phyloP scores from a whole-genome alignment of 92 coral and sea anemone genomes.

The Parazoanthus swiftii region DNA sequence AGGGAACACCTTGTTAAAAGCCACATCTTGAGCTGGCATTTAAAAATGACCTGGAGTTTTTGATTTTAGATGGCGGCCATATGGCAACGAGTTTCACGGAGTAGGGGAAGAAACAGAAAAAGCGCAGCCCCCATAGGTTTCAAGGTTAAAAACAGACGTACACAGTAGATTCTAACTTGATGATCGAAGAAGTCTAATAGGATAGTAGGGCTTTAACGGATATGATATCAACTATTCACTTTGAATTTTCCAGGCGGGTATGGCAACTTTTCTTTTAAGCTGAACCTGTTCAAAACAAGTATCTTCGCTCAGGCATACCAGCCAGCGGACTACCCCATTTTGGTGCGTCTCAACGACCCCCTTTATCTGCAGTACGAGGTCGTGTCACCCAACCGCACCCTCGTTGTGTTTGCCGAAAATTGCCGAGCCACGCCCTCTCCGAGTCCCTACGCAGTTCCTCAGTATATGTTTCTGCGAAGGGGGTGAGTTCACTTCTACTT shows the following conservation, averaged over 20 bases:
- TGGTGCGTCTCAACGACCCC: not conserved
- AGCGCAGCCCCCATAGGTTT: no score
- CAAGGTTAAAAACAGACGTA: no score
- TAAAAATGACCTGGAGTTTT: no score
- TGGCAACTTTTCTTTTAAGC: constrained; percentile 12
- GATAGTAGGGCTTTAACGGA: no score
- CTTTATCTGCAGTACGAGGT: constrained; percentile 6
- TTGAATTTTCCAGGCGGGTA: constrained; percentile 7
- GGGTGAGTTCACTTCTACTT: constrained; percentile 34
- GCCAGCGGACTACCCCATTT: constrained; percentile 1
- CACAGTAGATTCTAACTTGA: no score
- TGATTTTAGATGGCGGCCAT: no score
- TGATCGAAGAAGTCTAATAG: no score
- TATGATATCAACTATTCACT: no score
- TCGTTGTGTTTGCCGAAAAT: constrained; percentile 54
- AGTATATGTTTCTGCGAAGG: constrained; percentile 46
- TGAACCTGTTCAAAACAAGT: not conserved
- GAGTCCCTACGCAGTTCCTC: constrained; percentile 52
- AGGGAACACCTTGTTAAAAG: no score
- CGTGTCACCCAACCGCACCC: constrained; percentile 24
- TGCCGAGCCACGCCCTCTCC: constrained; percentile 47
- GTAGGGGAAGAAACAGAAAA: no score
- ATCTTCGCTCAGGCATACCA: constrained; percentile 1
- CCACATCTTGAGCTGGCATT: no score
- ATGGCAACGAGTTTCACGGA: no score